Percentiles rank a stretch among this genome's conserved stretches.
These are phyloP conservation scores for Xestoiulus laeticollis DNA, from an alignment of 2,888 invertebrate genomes.

Conservation along the genomic window DNA sequence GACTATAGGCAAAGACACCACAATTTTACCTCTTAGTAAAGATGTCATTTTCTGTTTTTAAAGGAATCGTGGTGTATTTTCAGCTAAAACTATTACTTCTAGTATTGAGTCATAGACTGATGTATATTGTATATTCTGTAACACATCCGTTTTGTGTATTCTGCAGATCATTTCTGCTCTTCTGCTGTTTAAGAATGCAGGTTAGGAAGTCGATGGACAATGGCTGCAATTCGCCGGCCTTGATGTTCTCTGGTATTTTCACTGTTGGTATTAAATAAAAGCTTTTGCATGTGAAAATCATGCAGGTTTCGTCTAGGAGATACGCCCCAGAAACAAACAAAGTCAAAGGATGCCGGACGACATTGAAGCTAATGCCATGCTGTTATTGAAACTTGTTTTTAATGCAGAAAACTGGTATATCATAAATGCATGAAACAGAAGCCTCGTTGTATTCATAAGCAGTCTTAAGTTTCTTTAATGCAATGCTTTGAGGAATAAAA, in stretches of 20 bases:
- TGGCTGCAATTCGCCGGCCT: neutral
- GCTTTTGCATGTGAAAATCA: neutral
- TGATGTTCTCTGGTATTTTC: neutral
- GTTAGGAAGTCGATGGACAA: too few relatives aligned
- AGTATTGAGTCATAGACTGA: too few relatives aligned
- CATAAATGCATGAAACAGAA: neutral
- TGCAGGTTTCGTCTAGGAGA: neutral
- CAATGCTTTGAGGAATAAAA: neutral
- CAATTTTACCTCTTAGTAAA: too few relatives aligned
- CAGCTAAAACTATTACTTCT: too few relatives aligned
- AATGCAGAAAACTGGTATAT: neutral
- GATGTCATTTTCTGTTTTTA: too few relatives aligned
- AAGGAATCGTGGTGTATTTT: too few relatives aligned
- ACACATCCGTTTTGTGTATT: too few relatives aligned
- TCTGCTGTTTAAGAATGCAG: too few relatives aligned
- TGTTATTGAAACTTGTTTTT: constrained; percentile 17
- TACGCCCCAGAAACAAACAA: neutral
- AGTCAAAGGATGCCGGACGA: neutral
- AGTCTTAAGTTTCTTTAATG: neutral
- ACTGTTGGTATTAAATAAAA: neutral
- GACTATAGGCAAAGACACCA: too few relatives aligned
- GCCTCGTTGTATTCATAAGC: neutral
- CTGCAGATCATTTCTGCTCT: too few relatives aligned
- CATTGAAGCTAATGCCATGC: neutral
- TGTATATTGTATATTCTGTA: too few relatives aligned